phyloP scores from a whole-genome alignment of 2,113 vertebrate genomes.

The Ondatra zibethicus region DNA sequence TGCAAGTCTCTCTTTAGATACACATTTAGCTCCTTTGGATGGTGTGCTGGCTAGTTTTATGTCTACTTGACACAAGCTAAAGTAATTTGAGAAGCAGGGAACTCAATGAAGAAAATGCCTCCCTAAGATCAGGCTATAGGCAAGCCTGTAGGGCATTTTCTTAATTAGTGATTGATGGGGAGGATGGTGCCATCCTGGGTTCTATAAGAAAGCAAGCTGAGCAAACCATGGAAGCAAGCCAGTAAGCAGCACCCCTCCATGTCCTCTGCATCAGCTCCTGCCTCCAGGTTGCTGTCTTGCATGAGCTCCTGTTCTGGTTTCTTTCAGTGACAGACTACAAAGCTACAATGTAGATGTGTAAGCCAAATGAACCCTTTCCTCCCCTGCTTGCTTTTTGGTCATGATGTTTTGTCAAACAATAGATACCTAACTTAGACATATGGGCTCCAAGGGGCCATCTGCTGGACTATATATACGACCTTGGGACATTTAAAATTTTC shows the following conservation, averaged over 20 bases:
- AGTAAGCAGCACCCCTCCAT: neutral
- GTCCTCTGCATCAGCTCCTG: neutral
- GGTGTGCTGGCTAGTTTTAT: neutral
- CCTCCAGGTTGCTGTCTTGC: neutral
- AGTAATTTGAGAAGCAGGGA: neutral
- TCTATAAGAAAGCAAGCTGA: neutral
- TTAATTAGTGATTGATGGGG: neutral
- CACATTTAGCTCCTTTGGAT: neutral
- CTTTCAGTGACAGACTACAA: no score
- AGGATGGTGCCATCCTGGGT: neutral
- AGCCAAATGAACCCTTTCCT: neutral
- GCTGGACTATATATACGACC: no score
- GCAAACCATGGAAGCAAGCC: neutral
- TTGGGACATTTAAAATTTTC: neutral
- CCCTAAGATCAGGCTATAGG: neutral
- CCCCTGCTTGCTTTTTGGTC: neutral
- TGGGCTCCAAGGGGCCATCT: fast-evolving
- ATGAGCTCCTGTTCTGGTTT: neutral
- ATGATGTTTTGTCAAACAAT: neutral
- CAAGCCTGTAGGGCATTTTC: neutral
- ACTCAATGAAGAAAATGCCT: neutral
- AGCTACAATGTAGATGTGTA: neutral
- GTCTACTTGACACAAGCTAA: neutral
- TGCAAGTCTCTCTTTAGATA: neutral
- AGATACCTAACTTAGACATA: neutral